A percentile compares a stretch with the other conserved stretches of the same genome.
Conservation (phyloP, 2,113 vertebrate species). For the Clarias batrachus region DNA sequence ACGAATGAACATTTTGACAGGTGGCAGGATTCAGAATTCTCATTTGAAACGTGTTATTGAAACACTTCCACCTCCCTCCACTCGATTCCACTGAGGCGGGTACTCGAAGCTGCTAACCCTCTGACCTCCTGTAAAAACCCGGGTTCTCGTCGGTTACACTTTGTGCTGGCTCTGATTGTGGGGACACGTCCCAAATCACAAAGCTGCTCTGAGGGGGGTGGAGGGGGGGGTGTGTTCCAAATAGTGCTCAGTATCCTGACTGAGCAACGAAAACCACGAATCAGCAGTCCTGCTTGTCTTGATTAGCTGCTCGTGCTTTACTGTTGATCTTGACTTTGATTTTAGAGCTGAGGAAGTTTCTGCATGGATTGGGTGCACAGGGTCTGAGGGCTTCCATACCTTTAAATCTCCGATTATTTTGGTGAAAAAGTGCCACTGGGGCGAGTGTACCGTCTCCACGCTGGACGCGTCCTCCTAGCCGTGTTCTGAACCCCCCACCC, state of each 20-base stretch:
- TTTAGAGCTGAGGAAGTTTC: conserved; percentile 5
- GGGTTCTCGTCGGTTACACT: not conserved
- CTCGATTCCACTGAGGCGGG: not conserved
- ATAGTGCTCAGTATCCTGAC: conserved; percentile 1
- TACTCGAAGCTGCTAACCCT: conserved; percentile 41
- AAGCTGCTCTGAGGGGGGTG: conserved; percentile 5
- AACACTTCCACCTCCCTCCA: conserved; percentile 8
- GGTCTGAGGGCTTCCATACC: conserved; percentile 3
- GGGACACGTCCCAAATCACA: not conserved
- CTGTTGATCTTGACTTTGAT: conserved; percentile 11
- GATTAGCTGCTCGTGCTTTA: not conserved
- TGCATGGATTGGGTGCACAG: not conserved
- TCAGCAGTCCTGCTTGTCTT: not conserved
- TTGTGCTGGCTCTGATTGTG: not conserved
- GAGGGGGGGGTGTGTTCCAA: not conserved
- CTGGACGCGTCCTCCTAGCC: not conserved
- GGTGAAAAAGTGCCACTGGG: not conserved
- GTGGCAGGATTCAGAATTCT: conserved; percentile 7
- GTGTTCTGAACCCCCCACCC: not conserved
- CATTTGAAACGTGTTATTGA: not conserved
- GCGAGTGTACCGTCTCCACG: not conserved
- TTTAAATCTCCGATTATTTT: not conserved
- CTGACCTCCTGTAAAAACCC: conserved; percentile 16
- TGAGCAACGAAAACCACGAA: not conserved
- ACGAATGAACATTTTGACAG: not conserved